phyloP scores from a whole-genome alignment of 1,140 invertebrate species.

The Caenorhabditis elegans region DNA sequence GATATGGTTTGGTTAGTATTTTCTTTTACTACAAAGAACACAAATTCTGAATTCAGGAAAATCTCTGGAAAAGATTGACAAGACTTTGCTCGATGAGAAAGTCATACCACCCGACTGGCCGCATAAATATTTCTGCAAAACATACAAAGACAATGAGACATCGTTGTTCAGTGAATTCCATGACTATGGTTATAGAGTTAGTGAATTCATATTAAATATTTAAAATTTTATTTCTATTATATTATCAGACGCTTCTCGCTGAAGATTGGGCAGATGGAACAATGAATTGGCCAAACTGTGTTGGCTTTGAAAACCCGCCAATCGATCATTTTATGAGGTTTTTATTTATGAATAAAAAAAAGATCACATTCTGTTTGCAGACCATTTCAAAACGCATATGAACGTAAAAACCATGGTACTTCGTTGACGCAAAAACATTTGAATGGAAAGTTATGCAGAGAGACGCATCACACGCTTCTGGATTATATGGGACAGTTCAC shows the following conservation, averaged over 20 bases:
- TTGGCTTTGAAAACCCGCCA: slow-evolving; percentile 34
- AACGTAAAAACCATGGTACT: background rate
- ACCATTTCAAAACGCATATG: slow-evolving; percentile 25
- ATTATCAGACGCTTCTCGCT: slow-evolving; percentile 27
- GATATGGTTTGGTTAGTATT: slow-evolving; percentile 38
- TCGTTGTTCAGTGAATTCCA: slow-evolving; percentile 8
- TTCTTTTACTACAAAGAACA: no score
- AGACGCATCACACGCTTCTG: background rate
- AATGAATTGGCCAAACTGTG: slow-evolving; percentile 47
- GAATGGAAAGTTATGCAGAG: background rate
- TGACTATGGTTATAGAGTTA: slow-evolving; percentile 18
- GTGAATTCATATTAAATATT: background rate
- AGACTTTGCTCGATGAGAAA: background rate
- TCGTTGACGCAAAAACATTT: background rate
- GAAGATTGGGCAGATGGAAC: slow-evolving; percentile 44
- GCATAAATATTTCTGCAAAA: slow-evolving; percentile 3
- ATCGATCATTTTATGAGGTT: slow-evolving; percentile 47
- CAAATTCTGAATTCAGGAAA: background rate
- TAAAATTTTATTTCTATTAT: background rate
- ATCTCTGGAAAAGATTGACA: background rate
- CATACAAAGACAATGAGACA: slow-evolving; percentile 32
- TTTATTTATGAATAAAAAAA: background rate
- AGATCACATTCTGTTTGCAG: background rate
- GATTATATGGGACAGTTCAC: slow-evolving; percentile 39
- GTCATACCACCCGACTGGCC: background rate